Evolutionary conservation across 2,797 vertebrate genomes (phyloP).

Genomic region (Calcarius lapponicus): DNA sequence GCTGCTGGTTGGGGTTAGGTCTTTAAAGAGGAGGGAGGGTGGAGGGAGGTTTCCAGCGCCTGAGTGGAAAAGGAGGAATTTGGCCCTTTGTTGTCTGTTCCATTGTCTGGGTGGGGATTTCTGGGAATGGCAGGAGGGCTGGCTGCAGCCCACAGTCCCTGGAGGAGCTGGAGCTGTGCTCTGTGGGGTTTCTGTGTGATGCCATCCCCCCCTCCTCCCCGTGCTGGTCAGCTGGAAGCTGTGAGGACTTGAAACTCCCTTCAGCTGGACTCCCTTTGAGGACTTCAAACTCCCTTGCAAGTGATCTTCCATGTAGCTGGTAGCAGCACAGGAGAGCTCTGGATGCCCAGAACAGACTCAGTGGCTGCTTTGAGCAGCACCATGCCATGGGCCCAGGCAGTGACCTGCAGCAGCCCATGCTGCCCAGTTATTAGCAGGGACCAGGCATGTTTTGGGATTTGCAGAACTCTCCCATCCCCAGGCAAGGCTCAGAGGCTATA

Average conservation of each 20-base stretch:
- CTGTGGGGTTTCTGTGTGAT: not conserved
- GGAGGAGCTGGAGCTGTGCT: not conserved
- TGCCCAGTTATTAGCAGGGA: not conserved
- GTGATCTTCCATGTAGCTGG: not conserved
- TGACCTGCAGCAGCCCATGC: not conserved
- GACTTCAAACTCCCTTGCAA: not conserved
- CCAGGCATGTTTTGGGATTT: not conserved
- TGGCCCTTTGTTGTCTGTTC: not conserved
- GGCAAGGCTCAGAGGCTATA: not conserved
- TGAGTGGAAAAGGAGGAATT: not conserved
- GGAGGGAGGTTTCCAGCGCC: not conserved
- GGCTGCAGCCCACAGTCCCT: not conserved
- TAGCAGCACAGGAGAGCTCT: not conserved
- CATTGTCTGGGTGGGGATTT: not conserved
- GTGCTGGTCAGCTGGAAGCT: not conserved
- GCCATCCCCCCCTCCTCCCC: not conserved
- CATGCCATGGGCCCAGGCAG: accelerated
- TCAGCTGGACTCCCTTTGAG: not conserved
- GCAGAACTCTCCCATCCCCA: not conserved
- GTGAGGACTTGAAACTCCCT: not conserved
- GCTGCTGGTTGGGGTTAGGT: not conserved
- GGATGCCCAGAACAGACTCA: not conserved
- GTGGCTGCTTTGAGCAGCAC: not conserved
- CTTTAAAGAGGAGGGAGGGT: not conserved
- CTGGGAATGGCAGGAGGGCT: not conserved